A percentile compares a stretch with the other conserved stretches of the same genome.
Conservation (phyloP, 1,140 invertebrate species). For the Apis dorsata region DNA sequence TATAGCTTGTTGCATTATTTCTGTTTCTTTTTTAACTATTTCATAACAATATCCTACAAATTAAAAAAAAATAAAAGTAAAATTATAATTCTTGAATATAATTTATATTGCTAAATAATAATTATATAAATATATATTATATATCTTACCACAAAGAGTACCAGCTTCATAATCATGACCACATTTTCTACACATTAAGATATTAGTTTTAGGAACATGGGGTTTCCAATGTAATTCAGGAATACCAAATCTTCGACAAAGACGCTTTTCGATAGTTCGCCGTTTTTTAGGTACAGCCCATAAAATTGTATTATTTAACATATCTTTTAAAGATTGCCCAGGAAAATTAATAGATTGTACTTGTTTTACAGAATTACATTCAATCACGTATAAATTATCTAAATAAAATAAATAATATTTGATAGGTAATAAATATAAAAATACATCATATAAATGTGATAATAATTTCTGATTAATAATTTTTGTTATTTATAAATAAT, state of each 20-base stretch:
- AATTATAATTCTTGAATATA: conserved; percentile 15
- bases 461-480: background rate
- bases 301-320: conserved; percentile 87
- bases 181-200: conserved; percentile 88
- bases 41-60: conserved; percentile 87
- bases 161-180: conserved; percentile 89
- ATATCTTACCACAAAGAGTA: conserved; percentile 87
- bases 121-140: conserved; percentile 62
- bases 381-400: conserved; percentile 70
- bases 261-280: conserved; percentile 86
- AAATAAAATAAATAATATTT: conserved; percentile 56
- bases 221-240: conserved; percentile 85
- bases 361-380: conserved; percentile 65
- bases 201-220: conserved; percentile 85
- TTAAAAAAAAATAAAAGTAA: conserved; percentile 18
- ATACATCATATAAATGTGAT: background rate
- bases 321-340: conserved; percentile 81
- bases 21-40: conserved; percentile 89
- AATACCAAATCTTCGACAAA: conserved; percentile 86
- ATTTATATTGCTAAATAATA: too few relatives aligned
- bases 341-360: conserved; percentile 31
- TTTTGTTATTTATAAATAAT: background rate
- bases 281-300: conserved; percentile 90
- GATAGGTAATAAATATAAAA: background rate
- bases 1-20: conserved; percentile 88